A percentile compares a stretch with the other conserved stretches of the same genome.
Evolutionary conservation across 1,140 invertebrate species (phyloP).

Genomic region (Trichonephila clavipes): DNA sequence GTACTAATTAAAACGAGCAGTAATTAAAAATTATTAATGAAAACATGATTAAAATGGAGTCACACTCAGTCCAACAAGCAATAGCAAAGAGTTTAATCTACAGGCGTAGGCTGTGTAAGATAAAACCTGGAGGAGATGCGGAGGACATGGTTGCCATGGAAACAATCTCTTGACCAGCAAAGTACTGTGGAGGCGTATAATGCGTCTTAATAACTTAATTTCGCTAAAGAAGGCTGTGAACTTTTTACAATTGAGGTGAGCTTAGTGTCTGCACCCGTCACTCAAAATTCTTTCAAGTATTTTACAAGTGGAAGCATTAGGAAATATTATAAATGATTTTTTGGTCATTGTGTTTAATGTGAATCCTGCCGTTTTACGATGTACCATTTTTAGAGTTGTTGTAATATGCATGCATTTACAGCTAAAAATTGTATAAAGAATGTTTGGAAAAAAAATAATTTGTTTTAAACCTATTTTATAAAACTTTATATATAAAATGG

Average conservation of each 20-base stretch:
- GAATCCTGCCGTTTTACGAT: too few relatives aligned
- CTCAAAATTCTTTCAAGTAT: neutral
- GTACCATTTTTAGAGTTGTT: too few relatives aligned
- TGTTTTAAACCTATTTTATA: too few relatives aligned
- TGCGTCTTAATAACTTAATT: constrained; percentile 34
- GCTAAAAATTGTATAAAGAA: too few relatives aligned
- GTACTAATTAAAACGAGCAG: constrained; percentile 70
- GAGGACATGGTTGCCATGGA: constrained; percentile 4
- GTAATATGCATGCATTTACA: too few relatives aligned
- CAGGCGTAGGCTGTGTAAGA: neutral
- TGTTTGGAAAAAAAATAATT: too few relatives aligned
- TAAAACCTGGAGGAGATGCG: neutral
- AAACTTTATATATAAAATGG: too few relatives aligned
- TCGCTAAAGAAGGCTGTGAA: constrained; percentile 3
- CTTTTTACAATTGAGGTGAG: neutral
- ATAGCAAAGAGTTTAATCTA: constrained; percentile 53
- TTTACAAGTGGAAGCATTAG: neutral
- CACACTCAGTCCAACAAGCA: constrained; percentile 6
- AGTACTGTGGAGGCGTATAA: neutral
- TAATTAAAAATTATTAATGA: constrained; percentile 76
- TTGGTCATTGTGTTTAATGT: too few relatives aligned
- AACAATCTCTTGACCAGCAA: constrained; percentile 62
- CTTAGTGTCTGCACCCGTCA: neutral
- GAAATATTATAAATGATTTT: neutral
- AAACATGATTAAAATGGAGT: constrained; percentile 73